Percentiles rank a stretch among this genome's conserved stretches.
These are phyloP conservation scores for Cynodonichthys magdalenae DNA, from an alignment of 2,797 vertebrate species.

Conservation along the genomic window DNA sequence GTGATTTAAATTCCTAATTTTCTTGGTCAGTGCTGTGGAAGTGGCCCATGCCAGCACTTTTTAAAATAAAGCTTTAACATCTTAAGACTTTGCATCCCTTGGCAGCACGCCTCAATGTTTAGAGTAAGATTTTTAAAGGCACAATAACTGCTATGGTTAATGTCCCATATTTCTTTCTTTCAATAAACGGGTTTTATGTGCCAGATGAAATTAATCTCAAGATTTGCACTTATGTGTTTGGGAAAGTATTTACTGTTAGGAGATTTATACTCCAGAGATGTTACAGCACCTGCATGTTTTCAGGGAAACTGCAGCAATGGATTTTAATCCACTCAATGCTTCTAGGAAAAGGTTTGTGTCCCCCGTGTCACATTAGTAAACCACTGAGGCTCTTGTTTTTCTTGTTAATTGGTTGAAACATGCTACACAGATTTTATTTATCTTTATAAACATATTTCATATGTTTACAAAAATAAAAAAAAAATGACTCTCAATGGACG, in stretches of 20 bases:
- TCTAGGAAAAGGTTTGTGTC: not conserved
- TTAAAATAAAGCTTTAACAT: slow-evolving; percentile 5
- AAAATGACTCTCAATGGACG: too few species aligned
- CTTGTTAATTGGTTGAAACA: not conserved
- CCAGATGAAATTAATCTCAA: too few species aligned
- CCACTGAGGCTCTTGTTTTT: not conserved
- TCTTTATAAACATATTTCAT: not conserved
- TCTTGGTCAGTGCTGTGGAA: not conserved
- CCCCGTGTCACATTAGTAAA: not conserved
- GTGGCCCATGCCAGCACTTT: not conserved
- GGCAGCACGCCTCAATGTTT: not conserved
- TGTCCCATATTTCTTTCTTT: not conserved
- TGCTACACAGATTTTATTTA: not conserved
- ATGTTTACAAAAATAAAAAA: too few species aligned
- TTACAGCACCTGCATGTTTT: not conserved
- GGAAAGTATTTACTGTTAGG: too few species aligned
- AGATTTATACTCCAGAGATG: too few species aligned
- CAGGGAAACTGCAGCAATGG: not conserved
- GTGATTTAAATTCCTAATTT: slow-evolving; percentile 1
- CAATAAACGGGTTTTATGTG: not conserved
- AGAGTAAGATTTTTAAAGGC: not conserved
- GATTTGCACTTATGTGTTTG: too few species aligned
- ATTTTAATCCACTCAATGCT: not conserved
- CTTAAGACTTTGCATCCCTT: not conserved
- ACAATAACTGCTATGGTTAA: not conserved